A percentile compares a stretch with the other conserved stretches of the same genome.
Evolutionary conservation across 37 sponge, comb jelly and placozoan species (phyloP).

Genomic region (Beroe ovata): DNA sequence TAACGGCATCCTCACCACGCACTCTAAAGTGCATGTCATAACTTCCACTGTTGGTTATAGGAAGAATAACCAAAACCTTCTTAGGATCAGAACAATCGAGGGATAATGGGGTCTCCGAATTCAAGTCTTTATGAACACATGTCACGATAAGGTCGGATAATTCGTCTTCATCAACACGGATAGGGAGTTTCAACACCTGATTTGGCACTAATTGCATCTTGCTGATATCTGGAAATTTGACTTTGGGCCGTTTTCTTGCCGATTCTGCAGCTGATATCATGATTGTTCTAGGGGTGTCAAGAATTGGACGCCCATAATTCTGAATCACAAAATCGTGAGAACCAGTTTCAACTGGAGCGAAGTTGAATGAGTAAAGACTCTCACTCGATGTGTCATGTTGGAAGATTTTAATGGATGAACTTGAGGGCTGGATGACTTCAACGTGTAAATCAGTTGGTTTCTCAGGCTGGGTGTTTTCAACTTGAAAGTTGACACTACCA

Average conservation of each 20-base stretch:
- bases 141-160: not conserved
- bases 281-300: not conserved
- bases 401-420: not conserved
- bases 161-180: not conserved
- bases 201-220: not conserved
- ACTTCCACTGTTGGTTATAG: conserved; percentile 6
- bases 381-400: not conserved
- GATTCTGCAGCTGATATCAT: not conserved
- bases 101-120: not conserved
- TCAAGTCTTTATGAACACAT: not conserved
- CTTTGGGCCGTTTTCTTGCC: not conserved
- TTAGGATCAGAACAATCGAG: not conserved
- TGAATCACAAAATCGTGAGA: not conserved
- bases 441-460: not conserved
- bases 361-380: not conserved
- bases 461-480: conserved; percentile 7
- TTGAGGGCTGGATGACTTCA: not conserved
- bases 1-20: not conserved
- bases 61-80: not conserved
- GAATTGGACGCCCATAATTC: not conserved
- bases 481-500: conserved; percentile 15
- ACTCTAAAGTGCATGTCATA: not conserved
- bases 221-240: conserved; percentile 2
- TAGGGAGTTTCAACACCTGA: conserved; percentile 7
- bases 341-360: not conserved